phyloP scores from a whole-genome alignment of 2,888 invertebrate genomes.

The Limenitis camilla region DNA sequence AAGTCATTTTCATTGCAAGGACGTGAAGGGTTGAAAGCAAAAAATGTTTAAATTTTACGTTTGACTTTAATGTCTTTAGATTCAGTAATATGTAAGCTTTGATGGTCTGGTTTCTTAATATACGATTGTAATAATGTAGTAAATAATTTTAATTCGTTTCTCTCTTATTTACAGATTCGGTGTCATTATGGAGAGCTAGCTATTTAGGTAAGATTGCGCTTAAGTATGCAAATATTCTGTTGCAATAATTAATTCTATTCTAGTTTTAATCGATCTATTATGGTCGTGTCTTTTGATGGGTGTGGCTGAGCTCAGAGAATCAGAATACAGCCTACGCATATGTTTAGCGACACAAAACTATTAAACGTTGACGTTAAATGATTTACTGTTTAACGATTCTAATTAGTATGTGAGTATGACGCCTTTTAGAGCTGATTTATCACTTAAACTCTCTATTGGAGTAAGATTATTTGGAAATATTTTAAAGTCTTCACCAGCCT shows the following conservation, averaged over 20 bases:
- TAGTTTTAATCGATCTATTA: conserved; percentile 46
- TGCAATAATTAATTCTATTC: conserved; percentile 41
- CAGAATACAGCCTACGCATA: conserved; percentile 49
- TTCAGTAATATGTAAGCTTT: too few relatives aligned
- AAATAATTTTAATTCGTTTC: background rate
- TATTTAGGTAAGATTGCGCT: conserved; percentile 57
- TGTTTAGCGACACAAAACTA: conserved; percentile 40
- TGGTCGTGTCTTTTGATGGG: conserved; percentile 33
- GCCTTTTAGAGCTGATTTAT: conserved; percentile 15
- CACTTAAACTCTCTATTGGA: background rate
- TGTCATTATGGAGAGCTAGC: conserved; percentile 57
- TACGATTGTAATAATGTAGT: background rate
- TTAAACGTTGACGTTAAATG: conserved; percentile 50
- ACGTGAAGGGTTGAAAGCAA: too few relatives aligned
- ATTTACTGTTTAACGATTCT: conserved; percentile 40
- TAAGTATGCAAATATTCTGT: conserved; percentile 33
- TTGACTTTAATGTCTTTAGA: too few relatives aligned
- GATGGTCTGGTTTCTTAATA: too few relatives aligned
- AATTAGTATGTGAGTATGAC: conserved; percentile 31
- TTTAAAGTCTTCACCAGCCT: background rate
- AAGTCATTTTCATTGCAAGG: too few relatives aligned
- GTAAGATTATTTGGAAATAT: background rate
- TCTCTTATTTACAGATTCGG: conserved; percentile 55
- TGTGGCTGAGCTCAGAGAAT: conserved; percentile 37
- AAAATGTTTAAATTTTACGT: too few relatives aligned